Base-by-base conservation (phyloP, 2,113 vertebrate species). In the Oxyura jamaicensis region DNA sequence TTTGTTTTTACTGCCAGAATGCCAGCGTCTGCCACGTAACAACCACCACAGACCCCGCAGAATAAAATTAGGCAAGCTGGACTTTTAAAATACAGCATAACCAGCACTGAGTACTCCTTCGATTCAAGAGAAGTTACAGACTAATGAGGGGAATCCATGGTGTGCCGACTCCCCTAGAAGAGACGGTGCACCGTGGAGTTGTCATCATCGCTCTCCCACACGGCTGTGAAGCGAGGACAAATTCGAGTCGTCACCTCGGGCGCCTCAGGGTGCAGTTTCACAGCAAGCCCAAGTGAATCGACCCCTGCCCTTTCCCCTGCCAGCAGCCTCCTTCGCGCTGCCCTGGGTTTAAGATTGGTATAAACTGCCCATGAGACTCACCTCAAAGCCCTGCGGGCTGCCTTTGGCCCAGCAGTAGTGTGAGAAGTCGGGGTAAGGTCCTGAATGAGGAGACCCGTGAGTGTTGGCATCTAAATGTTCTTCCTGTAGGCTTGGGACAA, bases 21-120 rank as follows among this genome's bases (percentile, higher is more conserved):
- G 28, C 33, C 59, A 28, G n/a, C 0, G 2, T 16, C 42, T 78
- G 71, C 15, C 63, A 29, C 10, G 2, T 2, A 13, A 56, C 2
- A 31, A 74, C 28, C 62, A 20, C 8, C 31, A 50, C 2, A 26
- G 33, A 26, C 26, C 41, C 74, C 17, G 36, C 26, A 65, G 59
- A 65, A 29, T 1, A 22, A 19, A 72, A 36, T 29, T 17, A 36
- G 33, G 5, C 9, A 14, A 31, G 13, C 3, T 55, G 56, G 11
- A 28, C 36, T 75, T 41, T 56, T 59, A 35, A 65, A 44, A 41
- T 2, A 1, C 10, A 5, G 8, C 3, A 3, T 15, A 69, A 36
- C 15, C 10, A 65, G 55, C 20, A 0, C 8, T 16, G 21, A 76
- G 23, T 15, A 1, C 13, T 53, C n/a, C 74, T 13, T n/a, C 44